Conservation (phyloP, 2,888 invertebrate species). For the Megamerina dolium region DNA sequence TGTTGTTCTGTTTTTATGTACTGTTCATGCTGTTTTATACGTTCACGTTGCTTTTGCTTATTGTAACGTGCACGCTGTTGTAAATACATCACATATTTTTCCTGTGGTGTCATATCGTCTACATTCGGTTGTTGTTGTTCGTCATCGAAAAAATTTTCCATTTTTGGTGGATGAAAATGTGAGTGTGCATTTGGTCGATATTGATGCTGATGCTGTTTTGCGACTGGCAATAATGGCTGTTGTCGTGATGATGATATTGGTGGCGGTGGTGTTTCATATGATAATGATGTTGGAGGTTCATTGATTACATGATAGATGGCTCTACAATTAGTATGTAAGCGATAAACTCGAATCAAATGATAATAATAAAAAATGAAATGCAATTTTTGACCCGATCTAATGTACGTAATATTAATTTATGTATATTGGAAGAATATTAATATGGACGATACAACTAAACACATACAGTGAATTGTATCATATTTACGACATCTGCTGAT, state of each 20-base stretch:
- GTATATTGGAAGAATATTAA: too few relatives aligned
- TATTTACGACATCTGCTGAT: too few relatives aligned
- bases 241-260: constrained; percentile 12
- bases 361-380: too few relatives aligned
- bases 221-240: constrained; percentile 6
- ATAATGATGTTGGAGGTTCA: constrained; percentile 12
- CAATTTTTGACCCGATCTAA: too few relatives aligned
- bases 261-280: constrained; percentile 14
- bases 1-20: too few relatives aligned
- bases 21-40: constrained; percentile 22
- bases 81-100: constrained; percentile 46
- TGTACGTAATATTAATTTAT: too few relatives aligned
- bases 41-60: constrained; percentile 26
- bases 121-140: constrained; percentile 23
- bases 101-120: constrained; percentile 42
- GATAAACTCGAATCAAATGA: too few relatives aligned
- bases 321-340: too few relatives aligned
- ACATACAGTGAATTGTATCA: too few relatives aligned
- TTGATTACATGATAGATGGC: constrained; percentile 29
- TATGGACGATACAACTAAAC: too few relatives aligned
- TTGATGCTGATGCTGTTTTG: constrained; percentile 22
- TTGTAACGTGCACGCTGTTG: constrained; percentile 41
- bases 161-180: constrained; percentile 21
- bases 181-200: constrained; percentile 22
- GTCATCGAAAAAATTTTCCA: constrained; percentile 21